These are phyloP conservation scores for Syngnathus scovelli DNA, from an alignment of 2,113 vertebrate genomes.

Conservation along the genomic window DNA sequence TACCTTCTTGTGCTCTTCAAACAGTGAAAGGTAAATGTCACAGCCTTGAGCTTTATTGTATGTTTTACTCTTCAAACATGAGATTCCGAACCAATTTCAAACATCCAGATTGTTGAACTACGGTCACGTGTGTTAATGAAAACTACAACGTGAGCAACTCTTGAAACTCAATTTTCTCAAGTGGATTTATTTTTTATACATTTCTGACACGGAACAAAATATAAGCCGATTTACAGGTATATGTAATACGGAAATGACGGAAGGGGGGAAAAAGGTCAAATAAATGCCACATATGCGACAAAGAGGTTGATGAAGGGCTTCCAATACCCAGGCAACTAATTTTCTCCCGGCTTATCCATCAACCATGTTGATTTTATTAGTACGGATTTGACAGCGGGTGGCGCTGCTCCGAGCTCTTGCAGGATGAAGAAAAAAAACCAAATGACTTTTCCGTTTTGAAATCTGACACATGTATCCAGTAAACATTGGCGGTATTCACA, in stretches of 20 bases:
- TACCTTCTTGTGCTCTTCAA: background rate
- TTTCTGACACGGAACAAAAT: constrained; percentile 36
- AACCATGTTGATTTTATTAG: constrained; percentile 65
- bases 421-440: constrained; percentile 34
- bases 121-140: background rate
- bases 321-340: constrained; percentile 57
- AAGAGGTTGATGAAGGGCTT: constrained; percentile 56
- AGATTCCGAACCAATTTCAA: background rate
- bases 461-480: constrained; percentile 4
- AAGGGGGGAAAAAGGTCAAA: constrained; percentile 38
- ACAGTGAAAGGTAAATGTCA: constrained; percentile 19
- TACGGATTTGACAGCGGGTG: constrained; percentile 49
- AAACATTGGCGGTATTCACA: constrained; percentile 26
- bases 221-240: constrained; percentile 22
- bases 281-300: constrained; percentile 20
- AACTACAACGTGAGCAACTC: background rate
- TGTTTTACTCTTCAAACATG: constrained; percentile 24
- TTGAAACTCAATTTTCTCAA: background rate
- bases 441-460: constrained; percentile 31
- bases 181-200: background rate
- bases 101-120: background rate
- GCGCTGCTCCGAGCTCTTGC: constrained; percentile 49
- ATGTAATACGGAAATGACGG: constrained; percentile 1
- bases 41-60: constrained; percentile 2
- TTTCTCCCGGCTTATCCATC: constrained; percentile 63